Base-by-base conservation (phyloP, 2,888 invertebrate species). In the Heliconius ismenius region DNA sequence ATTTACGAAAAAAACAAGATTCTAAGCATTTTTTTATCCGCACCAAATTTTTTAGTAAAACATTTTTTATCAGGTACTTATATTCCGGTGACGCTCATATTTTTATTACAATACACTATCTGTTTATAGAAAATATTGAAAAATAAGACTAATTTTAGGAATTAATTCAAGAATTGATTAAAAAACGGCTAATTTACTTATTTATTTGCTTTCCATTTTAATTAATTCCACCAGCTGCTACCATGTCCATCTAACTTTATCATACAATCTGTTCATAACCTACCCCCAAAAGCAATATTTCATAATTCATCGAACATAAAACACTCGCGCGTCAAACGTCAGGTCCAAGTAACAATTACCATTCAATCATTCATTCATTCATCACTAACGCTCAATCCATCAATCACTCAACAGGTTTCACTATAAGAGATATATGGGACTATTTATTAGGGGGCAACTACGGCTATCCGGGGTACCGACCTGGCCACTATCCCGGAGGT, bases 391-490 rank as follows among this genome's bases (percentile, higher is more conserved):
- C 65, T 77, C 78, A 73, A 49, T 74, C 63, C 63, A 72, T 74
- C 73, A 78, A 78, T 76, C 75, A 81, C 75, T 77, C 79, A 82
- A 89, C 93, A 94, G 94, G 93, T 89, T 91, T 93, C 87, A 89
- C 90, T 86, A 86, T 94, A 88, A 92, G 89, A 88, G 93, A 93
- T 84, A 86, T 94, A 86, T 90, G 92, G 89, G 88, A 92, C 86
- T 92, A 90, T 92, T 91, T 94, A 83, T 83, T 93, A 93, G 94
- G 92, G 85, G 89, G 86, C 76, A 88, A 87, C 80, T 89, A 89
- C 81, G 90, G 90, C 4, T 85, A 89, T 60, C 69, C 76, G n/a
- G 76, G 76, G 67, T 15, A 76, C 18, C 78, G 81, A 68, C 83
- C 82, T n/a, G 81, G 81, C 82, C 82, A 85, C 24, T 85, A 86